phyloP scores from a whole-genome alignment of 2,113 vertebrate genomes.

The Rutilus rutilus region DNA sequence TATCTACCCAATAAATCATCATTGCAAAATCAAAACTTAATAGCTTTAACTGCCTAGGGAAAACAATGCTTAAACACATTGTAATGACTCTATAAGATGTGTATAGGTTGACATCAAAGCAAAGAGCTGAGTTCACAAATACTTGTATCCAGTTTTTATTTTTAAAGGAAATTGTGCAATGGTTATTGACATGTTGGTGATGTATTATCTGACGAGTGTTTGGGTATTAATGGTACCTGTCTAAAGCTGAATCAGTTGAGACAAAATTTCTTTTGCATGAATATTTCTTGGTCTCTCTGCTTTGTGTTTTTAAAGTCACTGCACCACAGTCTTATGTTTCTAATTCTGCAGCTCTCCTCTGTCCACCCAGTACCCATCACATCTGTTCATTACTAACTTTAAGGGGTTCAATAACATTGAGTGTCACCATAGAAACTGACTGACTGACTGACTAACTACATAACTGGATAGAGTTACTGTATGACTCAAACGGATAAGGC shows the following conservation, averaged over 20 bases:
- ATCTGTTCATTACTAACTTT: constrained; percentile 25
- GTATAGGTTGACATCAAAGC: not conserved
- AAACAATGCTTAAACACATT: constrained; percentile 31
- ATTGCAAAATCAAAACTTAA: not conserved
- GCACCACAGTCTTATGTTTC: not conserved
- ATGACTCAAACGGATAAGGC: constrained; percentile 15
- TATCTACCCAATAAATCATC: not conserved
- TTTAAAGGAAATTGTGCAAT: not conserved
- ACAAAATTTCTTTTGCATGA: not conserved
- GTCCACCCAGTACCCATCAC: constrained; percentile 14
- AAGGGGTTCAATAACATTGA: constrained; percentile 10
- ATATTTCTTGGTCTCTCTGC: not conserved
- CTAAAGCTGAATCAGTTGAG: not conserved
- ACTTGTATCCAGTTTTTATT: not conserved
- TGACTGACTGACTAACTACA: not conserved
- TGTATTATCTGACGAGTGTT: not conserved
- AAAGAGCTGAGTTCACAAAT: not conserved
- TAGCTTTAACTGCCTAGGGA: not conserved
- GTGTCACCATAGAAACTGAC: constrained; percentile 26
- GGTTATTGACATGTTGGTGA: not conserved
- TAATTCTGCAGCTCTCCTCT: not conserved
- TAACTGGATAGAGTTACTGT: constrained; percentile 36
- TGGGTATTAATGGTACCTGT: not conserved
- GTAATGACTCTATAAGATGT: not conserved
- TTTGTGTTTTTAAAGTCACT: not conserved